phyloP scores from a whole-genome alignment of 2,888 invertebrate genomes.

The Drosophila dives region DNA sequence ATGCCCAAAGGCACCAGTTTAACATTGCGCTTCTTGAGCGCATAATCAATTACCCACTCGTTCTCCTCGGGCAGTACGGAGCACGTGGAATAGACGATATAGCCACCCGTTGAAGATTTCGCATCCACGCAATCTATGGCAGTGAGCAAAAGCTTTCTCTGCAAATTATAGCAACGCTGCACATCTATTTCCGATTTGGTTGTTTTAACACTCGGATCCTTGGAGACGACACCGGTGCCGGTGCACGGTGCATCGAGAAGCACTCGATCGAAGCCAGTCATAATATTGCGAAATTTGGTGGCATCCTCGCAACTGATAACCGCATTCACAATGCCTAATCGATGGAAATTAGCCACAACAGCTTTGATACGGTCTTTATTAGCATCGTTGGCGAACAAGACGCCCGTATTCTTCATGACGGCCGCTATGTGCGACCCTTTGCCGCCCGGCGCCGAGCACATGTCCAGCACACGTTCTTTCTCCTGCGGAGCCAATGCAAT shows the following conservation, averaged over 20 bases:
- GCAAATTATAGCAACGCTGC: constrained; percentile 95
- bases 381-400: constrained; percentile 97
- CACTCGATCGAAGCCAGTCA: constrained; percentile 97
- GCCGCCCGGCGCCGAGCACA: constrained; percentile 99
- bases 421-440: constrained; percentile 99
- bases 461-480: constrained; percentile 96
- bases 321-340: constrained; percentile 97
- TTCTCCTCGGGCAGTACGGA: constrained; percentile 99
- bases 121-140: constrained; percentile 99
- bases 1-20: constrained; percentile 97
- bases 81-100: constrained; percentile 99
- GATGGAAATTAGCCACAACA: constrained; percentile 97
- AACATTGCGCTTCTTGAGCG: constrained; percentile 95
- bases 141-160: constrained; percentile 95
- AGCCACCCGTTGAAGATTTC: constrained; percentile 96
- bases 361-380: constrained; percentile 96
- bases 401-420: constrained; percentile 99
- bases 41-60: constrained; percentile 98
- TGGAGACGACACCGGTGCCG: constrained; percentile 98
- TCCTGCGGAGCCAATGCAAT: constrained; percentile 99
- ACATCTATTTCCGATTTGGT: constrained; percentile 95
- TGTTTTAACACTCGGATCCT: constrained; percentile 98
- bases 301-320: constrained; percentile 96
- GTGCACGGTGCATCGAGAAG: constrained; percentile 99
- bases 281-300: constrained; percentile 91